Conservation (phyloP, 2,888 invertebrate species). For the Drosophila melanosoma region DNA sequence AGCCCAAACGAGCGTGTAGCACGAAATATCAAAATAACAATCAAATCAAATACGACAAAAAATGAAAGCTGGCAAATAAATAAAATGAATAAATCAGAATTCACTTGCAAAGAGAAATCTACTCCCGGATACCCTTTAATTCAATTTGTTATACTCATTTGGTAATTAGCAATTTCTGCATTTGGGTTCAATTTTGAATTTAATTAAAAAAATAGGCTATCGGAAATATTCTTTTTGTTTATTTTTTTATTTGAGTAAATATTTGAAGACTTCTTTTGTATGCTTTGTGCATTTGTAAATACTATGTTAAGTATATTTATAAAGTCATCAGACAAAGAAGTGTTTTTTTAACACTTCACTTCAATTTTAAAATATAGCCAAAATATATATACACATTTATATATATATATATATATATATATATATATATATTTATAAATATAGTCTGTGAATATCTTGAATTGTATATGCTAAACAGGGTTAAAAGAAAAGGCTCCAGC, state of each 20-base stretch:
- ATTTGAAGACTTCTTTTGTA: background rate
- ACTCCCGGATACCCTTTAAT: background rate
- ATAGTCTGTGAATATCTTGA: background rate
- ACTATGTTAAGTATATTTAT: background rate
- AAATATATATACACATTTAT: no score
- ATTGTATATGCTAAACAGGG: background rate
- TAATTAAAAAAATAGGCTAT: background rate
- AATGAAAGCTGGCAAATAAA: slow-evolving; percentile 1
- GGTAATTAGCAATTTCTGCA: background rate
- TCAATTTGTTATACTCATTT: background rate
- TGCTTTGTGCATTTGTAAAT: background rate
- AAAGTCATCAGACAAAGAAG: background rate
- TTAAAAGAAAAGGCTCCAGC: background rate
- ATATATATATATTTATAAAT: no score
- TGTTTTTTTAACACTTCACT: background rate
- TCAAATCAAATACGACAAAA: slow-evolving; percentile 14
- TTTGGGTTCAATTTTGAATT: background rate
- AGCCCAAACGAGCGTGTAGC: slow-evolving; percentile 32
- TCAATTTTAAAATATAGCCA: background rate
- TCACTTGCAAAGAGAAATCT: background rate
- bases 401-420: no score
- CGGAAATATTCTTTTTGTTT: background rate
- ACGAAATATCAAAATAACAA: slow-evolving; percentile 25
- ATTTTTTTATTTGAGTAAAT: background rate
- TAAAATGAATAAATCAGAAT: background rate